These are phyloP conservation scores for Oreochromis mossambicus DNA, from an alignment of 2,797 vertebrate species.

Conservation along the genomic window DNA sequence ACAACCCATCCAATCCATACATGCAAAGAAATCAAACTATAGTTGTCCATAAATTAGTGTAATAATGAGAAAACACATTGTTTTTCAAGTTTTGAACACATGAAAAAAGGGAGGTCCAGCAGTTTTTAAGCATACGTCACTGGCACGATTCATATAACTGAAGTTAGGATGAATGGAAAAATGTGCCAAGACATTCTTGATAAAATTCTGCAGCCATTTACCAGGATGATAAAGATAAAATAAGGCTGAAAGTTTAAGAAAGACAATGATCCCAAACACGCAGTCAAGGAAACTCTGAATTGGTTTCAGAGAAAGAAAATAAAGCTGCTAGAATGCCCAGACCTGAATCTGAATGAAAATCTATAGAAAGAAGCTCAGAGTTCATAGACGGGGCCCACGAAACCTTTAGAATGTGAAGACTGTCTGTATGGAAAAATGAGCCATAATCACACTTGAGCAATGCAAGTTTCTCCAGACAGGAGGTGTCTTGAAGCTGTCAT, in stretches of 20 bases:
- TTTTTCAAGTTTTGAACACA: neutral
- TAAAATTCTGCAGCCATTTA: neutral
- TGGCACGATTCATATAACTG: neutral
- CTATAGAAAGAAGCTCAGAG: neutral
- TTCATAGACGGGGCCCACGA: rapidly evolving
- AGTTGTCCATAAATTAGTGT: neutral
- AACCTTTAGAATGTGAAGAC: neutral
- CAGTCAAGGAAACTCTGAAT: neutral
- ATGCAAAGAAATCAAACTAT: neutral
- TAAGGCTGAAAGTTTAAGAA: neutral
- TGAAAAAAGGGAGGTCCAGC: neutral
- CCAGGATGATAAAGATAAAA: neutral
- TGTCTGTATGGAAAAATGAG: neutral
- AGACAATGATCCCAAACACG: neutral
- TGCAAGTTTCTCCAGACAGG: neutral
- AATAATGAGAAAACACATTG: rapidly evolving
- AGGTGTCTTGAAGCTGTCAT: neutral
- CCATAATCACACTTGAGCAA: neutral
- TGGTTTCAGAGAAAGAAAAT: neutral
- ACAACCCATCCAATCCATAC: neutral
- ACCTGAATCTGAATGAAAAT: neutral
- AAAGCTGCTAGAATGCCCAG: neutral
- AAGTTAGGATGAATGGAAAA: neutral
- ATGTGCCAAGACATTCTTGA: neutral
- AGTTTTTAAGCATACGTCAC: neutral